Conservation (phyloP, 2,113 vertebrate species). For the Pseudorasbora parva region DNA sequence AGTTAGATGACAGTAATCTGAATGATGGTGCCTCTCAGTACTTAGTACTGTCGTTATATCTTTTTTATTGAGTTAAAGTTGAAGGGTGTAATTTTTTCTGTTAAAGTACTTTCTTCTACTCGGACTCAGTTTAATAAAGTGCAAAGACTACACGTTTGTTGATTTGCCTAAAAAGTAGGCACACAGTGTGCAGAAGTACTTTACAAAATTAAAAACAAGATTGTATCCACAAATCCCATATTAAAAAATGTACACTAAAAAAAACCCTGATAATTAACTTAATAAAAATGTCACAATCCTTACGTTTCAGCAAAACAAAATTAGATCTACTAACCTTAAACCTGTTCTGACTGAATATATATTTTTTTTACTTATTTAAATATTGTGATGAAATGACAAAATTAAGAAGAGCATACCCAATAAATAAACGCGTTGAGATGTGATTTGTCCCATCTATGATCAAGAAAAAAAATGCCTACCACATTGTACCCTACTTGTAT, state of each 20-base stretch:
- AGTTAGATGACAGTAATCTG: conserved; percentile 34
- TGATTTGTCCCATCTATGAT: not conserved
- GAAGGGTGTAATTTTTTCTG: not conserved
- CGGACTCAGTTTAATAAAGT: not conserved
- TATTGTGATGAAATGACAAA: not conserved
- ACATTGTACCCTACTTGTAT: not conserved
- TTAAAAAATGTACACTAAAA: too few relatives aligned
- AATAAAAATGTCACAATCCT: too few relatives aligned
- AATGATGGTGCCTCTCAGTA: conserved; percentile 12
- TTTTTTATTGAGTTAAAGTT: not conserved
- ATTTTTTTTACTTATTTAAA: not conserved
- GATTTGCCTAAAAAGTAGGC: not conserved
- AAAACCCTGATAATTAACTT: too few relatives aligned
- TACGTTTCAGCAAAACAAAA: too few relatives aligned
- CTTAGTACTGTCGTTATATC: conserved; percentile 1
- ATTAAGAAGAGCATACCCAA: not conserved
- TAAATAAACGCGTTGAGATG: not conserved
- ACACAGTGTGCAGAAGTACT: too few relatives aligned
- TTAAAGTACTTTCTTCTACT: not conserved
- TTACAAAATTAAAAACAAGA: too few relatives aligned
- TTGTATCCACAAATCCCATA: too few relatives aligned
- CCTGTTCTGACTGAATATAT: not conserved
- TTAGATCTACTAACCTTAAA: not conserved
- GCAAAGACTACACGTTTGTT: not conserved
- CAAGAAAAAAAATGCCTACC: not conserved